These are phyloP conservation scores for Abramis brama DNA, from an alignment of 2,113 vertebrate species.

Conservation along the genomic window DNA sequence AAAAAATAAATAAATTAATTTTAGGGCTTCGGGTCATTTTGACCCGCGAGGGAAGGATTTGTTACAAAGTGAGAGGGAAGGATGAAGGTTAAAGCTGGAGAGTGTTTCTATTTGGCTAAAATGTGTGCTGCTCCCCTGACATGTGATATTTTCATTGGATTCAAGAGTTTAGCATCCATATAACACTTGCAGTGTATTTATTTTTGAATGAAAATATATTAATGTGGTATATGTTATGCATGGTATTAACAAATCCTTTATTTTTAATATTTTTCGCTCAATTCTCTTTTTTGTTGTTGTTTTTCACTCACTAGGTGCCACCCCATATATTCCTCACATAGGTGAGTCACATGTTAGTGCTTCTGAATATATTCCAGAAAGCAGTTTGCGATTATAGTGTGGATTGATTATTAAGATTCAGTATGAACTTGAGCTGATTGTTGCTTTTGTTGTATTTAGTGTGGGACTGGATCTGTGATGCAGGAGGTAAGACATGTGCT, in stretches of 20 bases:
- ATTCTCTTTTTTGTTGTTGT: constrained; percentile 11
- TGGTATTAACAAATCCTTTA: neutral
- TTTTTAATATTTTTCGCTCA: neutral
- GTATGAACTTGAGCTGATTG: neutral
- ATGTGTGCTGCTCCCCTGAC: too few species aligned
- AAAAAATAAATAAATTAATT: too few species aligned
- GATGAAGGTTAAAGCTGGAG: too few species aligned
- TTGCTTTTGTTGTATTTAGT: constrained; percentile 63
- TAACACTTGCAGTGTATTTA: too few species aligned
- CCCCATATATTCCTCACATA: constrained; percentile 75
- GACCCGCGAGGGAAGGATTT: too few species aligned
- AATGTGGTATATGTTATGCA: neutral
- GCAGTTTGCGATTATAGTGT: neutral
- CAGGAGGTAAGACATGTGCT: constrained; percentile 68
- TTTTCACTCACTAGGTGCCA: constrained; percentile 65
- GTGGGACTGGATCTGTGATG: constrained; percentile 78
- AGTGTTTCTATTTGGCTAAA: too few species aligned
- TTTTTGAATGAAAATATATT: neutral
- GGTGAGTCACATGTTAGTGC: constrained; percentile 58
- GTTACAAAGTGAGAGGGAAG: too few species aligned
- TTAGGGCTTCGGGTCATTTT: too few species aligned
- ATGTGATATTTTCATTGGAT: too few species aligned
- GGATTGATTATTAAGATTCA: neutral
- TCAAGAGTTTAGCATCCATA: too few species aligned
- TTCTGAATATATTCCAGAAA: constrained; percentile 2